These are phyloP conservation scores for Hoplostethus atlanticus DNA, from an alignment of 2,797 vertebrate species.

Conservation along the genomic window DNA sequence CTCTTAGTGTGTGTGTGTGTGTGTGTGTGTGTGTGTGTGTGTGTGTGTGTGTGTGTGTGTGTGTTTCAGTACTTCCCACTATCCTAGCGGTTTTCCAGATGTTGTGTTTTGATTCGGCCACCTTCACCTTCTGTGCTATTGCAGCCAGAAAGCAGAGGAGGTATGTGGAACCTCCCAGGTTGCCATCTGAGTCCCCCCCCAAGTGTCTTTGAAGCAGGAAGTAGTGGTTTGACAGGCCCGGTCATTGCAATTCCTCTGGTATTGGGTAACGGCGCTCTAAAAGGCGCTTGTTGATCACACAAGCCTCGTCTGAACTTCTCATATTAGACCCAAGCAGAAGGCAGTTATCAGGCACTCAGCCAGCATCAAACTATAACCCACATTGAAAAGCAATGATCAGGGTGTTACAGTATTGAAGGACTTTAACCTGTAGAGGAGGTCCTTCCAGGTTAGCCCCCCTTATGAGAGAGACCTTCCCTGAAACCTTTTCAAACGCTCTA, in stretches of 20 bases:
- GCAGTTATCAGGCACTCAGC: background rate
- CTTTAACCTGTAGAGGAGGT: too few species aligned
- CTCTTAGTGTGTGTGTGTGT: too few species aligned
- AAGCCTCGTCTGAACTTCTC: conserved; percentile 38
- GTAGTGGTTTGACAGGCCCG: conserved; percentile 31
- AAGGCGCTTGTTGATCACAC: conserved; percentile 63
- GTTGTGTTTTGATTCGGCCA: conserved; percentile 23
- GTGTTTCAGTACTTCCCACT: background rate
- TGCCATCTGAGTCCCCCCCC: conserved; percentile 38
- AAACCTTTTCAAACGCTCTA: conserved; percentile 46
- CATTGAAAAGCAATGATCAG: conserved; percentile 19
- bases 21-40: too few species aligned
- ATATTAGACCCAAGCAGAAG: conserved; percentile 33
- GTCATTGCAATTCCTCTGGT: conserved; percentile 56
- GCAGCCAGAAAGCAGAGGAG: conserved; percentile 40
- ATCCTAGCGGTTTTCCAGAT: background rate
- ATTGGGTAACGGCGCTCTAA: conserved; percentile 49
- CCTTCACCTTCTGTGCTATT: conserved; percentile 36
- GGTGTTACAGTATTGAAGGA: background rate
- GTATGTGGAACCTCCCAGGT: conserved; percentile 71
- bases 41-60: background rate
- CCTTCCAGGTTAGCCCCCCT: too few species aligned
- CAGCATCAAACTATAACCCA: background rate
- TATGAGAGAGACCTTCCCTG: background rate
- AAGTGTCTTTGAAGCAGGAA: conserved; percentile 65